Evolutionary conservation across 2,797 vertebrate genomes (phyloP).

Genomic region (Melanotaenia trifasciata): DNA sequence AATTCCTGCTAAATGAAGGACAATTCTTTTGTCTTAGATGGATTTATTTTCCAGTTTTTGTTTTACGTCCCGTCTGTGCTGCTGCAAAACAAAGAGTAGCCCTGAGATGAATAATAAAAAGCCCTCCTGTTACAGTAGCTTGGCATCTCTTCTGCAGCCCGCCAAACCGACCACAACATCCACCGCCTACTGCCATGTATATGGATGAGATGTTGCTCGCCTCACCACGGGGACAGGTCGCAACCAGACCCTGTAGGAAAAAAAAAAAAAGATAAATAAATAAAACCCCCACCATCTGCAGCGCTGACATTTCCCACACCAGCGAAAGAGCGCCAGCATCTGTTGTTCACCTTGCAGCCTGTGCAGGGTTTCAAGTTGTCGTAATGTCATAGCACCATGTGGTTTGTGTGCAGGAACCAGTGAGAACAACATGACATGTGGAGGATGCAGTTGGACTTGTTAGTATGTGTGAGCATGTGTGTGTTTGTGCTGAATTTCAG

Average conservation of each 20-base stretch:
- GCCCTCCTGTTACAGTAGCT: conserved; percentile 46
- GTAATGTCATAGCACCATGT: conserved; percentile 67
- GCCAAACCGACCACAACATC: conserved; percentile 42
- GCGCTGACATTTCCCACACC: conserved; percentile 74
- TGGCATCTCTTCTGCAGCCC: conserved; percentile 55
- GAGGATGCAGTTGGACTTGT: conserved; percentile 44
- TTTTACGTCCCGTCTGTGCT: conserved; percentile 31
- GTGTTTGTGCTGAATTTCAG: conserved; percentile 9
- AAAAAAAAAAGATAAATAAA: conserved; percentile 29
- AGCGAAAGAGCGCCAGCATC: conserved; percentile 60
- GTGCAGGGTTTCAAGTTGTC: conserved; percentile 54
- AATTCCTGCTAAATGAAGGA: conserved; percentile 32
- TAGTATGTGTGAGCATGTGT: conserved; percentile 2
- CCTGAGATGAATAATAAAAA: conserved; percentile 64
- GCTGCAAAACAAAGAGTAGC: conserved; percentile 51
- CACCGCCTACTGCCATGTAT: conserved; percentile 68
- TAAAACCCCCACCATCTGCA: conserved; percentile 67
- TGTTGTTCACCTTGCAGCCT: conserved; percentile 67
- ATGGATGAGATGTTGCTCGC: conserved; percentile 75
- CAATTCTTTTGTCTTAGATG: conserved; percentile 7
- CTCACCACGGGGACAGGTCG: conserved; percentile 60
- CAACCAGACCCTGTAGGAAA: conserved; percentile 40
- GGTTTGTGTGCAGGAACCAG: conserved; percentile 56
- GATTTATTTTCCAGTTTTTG: conserved; percentile 34
- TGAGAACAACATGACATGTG: conserved; percentile 57